A percentile compares a stretch with the other conserved stretches of the same genome.
These are phyloP conservation scores for Enchytraeus crypticus DNA, from an alignment of 2,888 invertebrate genomes.

Conservation along the genomic window DNA sequence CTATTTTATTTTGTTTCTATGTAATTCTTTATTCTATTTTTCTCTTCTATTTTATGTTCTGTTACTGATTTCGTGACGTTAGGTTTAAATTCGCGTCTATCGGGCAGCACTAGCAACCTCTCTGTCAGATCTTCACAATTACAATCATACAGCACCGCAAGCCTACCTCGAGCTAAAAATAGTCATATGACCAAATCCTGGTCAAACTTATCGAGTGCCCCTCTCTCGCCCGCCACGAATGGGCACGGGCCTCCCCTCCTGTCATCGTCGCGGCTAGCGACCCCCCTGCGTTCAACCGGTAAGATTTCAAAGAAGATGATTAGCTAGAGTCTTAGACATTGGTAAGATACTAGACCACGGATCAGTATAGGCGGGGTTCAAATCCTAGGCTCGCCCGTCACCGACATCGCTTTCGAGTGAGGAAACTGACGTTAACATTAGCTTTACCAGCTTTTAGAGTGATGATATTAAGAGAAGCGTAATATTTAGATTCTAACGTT, in stretches of 20 bases:
- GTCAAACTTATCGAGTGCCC: slow-evolving; percentile 3
- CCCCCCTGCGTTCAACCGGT: not conserved
- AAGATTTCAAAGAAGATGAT: not conserved
- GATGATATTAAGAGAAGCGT: no score
- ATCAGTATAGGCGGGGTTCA: no score
- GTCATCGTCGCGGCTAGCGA: not conserved
- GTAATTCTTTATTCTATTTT: not conserved
- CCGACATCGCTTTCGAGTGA: no score
- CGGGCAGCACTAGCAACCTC: slow-evolving; percentile 3
- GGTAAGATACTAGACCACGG: no score
- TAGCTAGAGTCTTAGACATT: no score
- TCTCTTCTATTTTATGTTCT: not conserved
- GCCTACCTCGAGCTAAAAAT: not conserved
- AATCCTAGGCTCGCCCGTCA: no score
- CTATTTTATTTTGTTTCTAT: not conserved
- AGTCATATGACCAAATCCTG: slow-evolving; percentile 5
- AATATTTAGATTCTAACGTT: no score
- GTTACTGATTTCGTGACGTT: not conserved
- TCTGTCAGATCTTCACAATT: not conserved
- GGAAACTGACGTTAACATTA: no score
- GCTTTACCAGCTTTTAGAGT: no score
- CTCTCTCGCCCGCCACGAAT: not conserved
- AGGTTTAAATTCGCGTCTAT: slow-evolving; percentile 2
- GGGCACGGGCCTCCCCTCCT: not conserved
- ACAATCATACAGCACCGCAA: not conserved